Conservation (phyloP, 2,888 invertebrate species). For the Eustalomyia histrio region DNA sequence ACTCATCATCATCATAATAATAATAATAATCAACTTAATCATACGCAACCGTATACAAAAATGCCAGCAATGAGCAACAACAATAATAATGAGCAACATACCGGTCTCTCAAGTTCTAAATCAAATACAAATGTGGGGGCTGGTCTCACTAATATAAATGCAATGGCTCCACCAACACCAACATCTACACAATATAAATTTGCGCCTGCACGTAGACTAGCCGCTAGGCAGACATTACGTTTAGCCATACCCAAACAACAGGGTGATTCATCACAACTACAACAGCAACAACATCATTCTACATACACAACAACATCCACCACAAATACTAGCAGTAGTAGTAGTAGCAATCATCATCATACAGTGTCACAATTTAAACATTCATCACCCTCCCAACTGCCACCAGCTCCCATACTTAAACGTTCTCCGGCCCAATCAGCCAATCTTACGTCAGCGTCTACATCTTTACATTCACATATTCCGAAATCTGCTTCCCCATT, state of each 20-base stretch:
- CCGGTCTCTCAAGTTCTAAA: slow-evolving; percentile 49
- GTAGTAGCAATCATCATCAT: not conserved
- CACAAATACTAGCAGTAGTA: slow-evolving; percentile 8
- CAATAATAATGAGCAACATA: slow-evolving; percentile 36
- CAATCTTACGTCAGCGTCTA: slow-evolving; percentile 11
- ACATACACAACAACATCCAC: slow-evolving; percentile 27
- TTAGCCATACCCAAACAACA: slow-evolving; percentile 78
- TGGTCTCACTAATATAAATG: slow-evolving; percentile 41
- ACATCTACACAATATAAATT: slow-evolving; percentile 71
- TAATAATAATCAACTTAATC: slow-evolving; percentile 26
- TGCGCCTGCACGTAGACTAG: slow-evolving; percentile 79
- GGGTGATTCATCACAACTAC: slow-evolving; percentile 70
- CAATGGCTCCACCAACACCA: slow-evolving; percentile 31
- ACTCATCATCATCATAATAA: slow-evolving; percentile 51
- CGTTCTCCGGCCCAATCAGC: slow-evolving; percentile 60
- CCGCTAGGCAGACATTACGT: slow-evolving; percentile 77
- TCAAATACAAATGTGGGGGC: slow-evolving; percentile 58
- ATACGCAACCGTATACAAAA: slow-evolving; percentile 25
- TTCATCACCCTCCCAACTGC: slow-evolving; percentile 74
- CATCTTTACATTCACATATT: slow-evolving; percentile 26
- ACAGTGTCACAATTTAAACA: slow-evolving; percentile 62
- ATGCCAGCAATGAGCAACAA: slow-evolving; percentile 38
- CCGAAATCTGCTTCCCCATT: slow-evolving; percentile 74
- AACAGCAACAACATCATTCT: slow-evolving; percentile 36
- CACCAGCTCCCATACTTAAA: slow-evolving; percentile 74